These are phyloP conservation scores for Aeoliscus strigatus DNA, from an alignment of 2,797 vertebrate species.

Conservation along the genomic window DNA sequence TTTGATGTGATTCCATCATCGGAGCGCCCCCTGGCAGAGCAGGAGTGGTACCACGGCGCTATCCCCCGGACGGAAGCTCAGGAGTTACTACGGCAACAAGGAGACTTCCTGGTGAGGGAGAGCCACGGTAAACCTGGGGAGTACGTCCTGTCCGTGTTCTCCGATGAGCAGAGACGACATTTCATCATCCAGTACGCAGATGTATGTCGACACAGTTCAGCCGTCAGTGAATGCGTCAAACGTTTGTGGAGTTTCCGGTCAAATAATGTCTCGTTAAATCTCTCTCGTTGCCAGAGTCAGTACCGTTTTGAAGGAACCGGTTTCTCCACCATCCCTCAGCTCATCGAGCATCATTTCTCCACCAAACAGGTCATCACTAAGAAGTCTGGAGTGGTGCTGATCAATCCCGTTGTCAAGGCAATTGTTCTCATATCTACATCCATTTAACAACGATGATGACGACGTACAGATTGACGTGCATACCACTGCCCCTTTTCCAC, in stretches of 20 bases:
- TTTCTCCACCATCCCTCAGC: conserved; percentile 91
- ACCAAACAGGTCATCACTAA: conserved; percentile 97
- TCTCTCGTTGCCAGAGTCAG: conserved; percentile 77
- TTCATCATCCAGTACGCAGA: conserved; percentile 98
- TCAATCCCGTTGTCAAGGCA: conserved; percentile 92
- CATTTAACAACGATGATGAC: no score
- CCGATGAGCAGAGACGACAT: conserved; percentile 90
- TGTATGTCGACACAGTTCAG: conserved; percentile 71
- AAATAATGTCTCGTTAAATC: conserved; percentile 7
- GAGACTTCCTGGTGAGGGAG: conserved; percentile 95
- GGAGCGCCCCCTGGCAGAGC: conserved; percentile 88
- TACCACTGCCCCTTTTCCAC: no score
- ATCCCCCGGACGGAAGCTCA: conserved; percentile 94
- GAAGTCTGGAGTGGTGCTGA: conserved; percentile 91
- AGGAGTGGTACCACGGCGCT: conserved; percentile 97
- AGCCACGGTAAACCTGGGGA: conserved; percentile 97
- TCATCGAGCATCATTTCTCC: conserved; percentile 93
- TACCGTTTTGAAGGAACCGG: conserved; percentile 96
- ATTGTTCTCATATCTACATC: background rate
- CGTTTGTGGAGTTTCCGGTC: no score
- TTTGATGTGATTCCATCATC: conserved; percentile 85
- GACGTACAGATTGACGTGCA: no score
- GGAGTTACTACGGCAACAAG: conserved; percentile 90
- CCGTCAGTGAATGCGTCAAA: no score
- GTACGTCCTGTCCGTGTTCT: conserved; percentile 97